A percentile compares a stretch with the other conserved stretches of the same genome.
Conservation (phyloP, 2,797 vertebrate genomes). For the Aphelocoma californica region DNA sequence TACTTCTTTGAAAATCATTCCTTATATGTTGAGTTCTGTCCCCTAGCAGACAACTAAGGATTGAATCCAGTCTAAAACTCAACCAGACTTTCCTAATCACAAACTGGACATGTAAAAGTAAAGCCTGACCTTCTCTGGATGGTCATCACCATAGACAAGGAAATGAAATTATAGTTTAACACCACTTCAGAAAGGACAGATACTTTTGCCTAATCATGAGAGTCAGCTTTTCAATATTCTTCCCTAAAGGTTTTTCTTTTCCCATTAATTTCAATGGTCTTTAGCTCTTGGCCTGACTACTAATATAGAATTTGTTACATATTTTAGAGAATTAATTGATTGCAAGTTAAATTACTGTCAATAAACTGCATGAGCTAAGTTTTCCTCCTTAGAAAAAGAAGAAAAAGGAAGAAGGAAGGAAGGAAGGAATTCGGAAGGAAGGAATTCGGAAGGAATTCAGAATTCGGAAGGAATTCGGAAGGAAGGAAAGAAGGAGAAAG, state of each 20-base stretch:
- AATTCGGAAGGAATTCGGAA: too few relatives aligned
- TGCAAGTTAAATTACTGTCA: neutral
- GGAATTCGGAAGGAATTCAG: too few relatives aligned
- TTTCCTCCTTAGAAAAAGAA: neutral
- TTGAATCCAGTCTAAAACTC: neutral
- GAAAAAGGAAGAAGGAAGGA: neutral
- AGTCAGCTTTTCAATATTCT: neutral
- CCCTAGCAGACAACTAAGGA: neutral
- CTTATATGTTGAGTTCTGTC: neutral
- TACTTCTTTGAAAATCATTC: neutral
- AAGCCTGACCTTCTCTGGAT: neutral
- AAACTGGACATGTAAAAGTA: neutral
- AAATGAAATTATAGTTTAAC: neutral
- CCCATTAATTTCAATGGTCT: neutral
- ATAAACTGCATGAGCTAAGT: accelerated
- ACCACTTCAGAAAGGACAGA: neutral
- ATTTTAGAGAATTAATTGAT: neutral
- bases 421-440: too few relatives aligned
- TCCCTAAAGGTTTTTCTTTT: neutral
- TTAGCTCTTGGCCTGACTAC: neutral
- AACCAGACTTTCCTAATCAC: neutral
- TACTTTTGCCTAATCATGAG: neutral
- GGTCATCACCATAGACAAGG: neutral
- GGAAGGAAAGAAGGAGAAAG: too few relatives aligned
- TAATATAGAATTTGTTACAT: neutral